A percentile compares a stretch with the other conserved stretches of the same genome.
phyloP scores from a whole-genome alignment of 2,888 invertebrate species.

The Melipona beecheii region DNA sequence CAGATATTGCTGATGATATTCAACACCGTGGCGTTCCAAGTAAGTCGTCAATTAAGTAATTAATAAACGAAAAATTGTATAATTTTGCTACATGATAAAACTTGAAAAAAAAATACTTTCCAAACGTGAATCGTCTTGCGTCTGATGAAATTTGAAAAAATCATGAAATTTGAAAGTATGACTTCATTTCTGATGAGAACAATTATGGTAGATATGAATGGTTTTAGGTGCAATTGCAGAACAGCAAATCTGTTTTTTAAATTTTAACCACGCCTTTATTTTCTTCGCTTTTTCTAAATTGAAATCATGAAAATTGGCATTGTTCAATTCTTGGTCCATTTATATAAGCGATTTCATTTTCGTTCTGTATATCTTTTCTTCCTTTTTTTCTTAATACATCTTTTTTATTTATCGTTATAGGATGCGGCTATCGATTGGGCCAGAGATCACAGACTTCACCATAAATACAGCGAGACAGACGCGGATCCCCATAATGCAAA shows the following conservation, averaged over 20 bases:
- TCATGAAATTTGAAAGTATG: no score
- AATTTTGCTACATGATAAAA: background rate
- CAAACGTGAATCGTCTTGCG: no score
- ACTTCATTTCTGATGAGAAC: no score
- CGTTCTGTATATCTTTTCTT: background rate
- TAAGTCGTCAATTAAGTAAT: conserved; percentile 79
- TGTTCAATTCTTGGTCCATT: background rate
- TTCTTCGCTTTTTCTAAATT: no score
- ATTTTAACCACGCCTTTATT: no score
- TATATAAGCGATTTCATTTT: background rate
- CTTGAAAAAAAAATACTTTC: background rate
- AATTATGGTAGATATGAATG: no score
- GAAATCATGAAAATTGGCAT: no score
- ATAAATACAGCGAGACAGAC: conserved; percentile 96
- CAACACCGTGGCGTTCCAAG: conserved; percentile 97
- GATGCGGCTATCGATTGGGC: conserved; percentile 92
- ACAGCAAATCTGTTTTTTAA: no score
- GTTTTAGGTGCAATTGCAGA: no score
- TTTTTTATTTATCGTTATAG: conserved; percentile 79
- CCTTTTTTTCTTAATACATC: no score
- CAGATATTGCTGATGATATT: conserved; percentile 91
- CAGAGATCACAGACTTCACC: conserved; percentile 92
- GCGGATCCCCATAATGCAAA: conserved; percentile 97
- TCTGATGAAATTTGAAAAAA: no score
- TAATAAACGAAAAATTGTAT: background rate